phyloP scores from a whole-genome alignment of 2,888 invertebrate species.

The Glyphotaelius pellucidus region DNA sequence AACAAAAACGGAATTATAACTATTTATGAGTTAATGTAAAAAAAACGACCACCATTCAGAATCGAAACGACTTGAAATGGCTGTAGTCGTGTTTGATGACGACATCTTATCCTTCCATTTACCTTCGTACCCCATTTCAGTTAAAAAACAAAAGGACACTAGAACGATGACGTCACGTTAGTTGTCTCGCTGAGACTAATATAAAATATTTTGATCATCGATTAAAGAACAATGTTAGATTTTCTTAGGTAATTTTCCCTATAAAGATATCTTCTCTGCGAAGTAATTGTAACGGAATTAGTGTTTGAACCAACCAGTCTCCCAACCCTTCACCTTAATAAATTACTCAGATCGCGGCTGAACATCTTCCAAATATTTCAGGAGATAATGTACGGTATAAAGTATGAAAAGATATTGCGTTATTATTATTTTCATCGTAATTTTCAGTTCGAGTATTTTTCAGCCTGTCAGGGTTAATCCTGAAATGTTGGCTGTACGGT shows the following conservation, averaged over 20 bases:
- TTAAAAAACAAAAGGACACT: no score
- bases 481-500: conserved; percentile 4
- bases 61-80: no score
- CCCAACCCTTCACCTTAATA: conserved; percentile 9
- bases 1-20: no score
- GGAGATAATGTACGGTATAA: conserved; percentile 13
- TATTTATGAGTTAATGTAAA: no score
- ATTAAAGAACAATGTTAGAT: background rate
- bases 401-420: conserved; percentile 28
- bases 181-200: no score
- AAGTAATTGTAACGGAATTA: conserved; percentile 17
- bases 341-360: conserved; percentile 20
- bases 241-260: background rate
- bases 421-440: conserved; percentile 15
- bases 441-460: conserved; percentile 28
- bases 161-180: no score
- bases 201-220: background rate
- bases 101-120: no score
- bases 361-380: conserved; percentile 25
- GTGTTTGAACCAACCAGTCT: background rate
- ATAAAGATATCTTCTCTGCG: background rate
- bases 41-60: no score
- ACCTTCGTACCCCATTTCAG: no score
- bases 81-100: no score
- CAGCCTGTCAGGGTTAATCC: background rate